Conservation (phyloP, 2,113 vertebrate genomes). For the Pionites leucogaster region DNA sequence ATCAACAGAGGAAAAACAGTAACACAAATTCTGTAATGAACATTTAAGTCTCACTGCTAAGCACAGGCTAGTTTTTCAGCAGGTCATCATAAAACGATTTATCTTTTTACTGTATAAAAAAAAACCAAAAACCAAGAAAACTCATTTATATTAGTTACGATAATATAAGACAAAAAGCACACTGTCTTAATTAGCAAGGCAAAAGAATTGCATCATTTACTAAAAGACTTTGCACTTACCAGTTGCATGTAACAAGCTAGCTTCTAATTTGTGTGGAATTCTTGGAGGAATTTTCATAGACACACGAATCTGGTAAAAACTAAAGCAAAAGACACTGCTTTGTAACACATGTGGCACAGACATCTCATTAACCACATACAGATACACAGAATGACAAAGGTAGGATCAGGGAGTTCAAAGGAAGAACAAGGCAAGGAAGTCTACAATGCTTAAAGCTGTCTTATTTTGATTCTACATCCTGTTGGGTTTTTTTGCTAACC, state of each 20-base stretch:
- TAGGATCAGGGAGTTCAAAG: neutral
- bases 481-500: neutral
- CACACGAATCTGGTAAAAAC: slow-evolving; percentile 96
- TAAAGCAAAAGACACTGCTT: slow-evolving; percentile 70
- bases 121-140: too few species aligned
- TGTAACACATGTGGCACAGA: neutral
- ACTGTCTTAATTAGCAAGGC: neutral
- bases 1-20: neutral
- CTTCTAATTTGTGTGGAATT: slow-evolving; percentile 93
- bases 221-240: slow-evolving; percentile 77
- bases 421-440: neutral
- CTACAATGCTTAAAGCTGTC: neutral
- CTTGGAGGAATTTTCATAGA: slow-evolving; percentile 93
- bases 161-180: neutral
- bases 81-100: neutral
- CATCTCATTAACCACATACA: neutral
- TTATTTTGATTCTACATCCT: neutral
- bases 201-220: neutral
- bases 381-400: neutral
- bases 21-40: neutral
- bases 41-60: neutral
- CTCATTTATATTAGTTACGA: neutral
- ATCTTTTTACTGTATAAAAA: neutral
- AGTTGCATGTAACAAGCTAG: slow-evolving; percentile 87
- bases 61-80: neutral